Conservation (phyloP, 2,113 vertebrate genomes). For the Pomatorhinus ruficollis region DNA sequence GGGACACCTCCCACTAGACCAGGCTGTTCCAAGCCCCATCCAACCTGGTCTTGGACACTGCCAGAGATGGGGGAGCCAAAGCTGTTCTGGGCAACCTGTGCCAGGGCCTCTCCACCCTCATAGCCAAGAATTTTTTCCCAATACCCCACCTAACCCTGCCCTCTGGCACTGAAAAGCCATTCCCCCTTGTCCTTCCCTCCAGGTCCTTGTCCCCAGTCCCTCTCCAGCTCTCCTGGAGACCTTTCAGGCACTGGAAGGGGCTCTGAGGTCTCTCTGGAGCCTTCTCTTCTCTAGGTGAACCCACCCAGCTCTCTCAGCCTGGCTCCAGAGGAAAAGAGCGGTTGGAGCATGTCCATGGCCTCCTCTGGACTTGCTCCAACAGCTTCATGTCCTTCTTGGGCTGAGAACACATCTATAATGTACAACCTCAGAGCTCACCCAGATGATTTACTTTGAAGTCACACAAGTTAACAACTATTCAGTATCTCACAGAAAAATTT, state of each 20-base stretch:
- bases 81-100: background rate
- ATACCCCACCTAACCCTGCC: background rate
- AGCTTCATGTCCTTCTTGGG: background rate
- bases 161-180: background rate
- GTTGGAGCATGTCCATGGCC: background rate
- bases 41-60: background rate
- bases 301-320: background rate
- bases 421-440: background rate
- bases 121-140: background rate
- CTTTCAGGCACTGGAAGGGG: background rate
- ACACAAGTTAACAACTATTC: background rate
- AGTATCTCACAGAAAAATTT: background rate
- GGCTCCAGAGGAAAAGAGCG: background rate
- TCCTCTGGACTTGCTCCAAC: background rate
- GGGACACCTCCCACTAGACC: background rate
- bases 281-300: background rate
- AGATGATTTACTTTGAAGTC: background rate
- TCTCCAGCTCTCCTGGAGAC: background rate
- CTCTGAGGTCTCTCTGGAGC: background rate
- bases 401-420: background rate
- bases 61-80: background rate
- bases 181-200: background rate
- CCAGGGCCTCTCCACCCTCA: background rate
- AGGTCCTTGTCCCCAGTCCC: background rate
- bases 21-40: background rate